These are phyloP conservation scores for Himalopsyche anomala DNA, from an alignment of 2,888 invertebrate species.

Conservation along the genomic window DNA sequence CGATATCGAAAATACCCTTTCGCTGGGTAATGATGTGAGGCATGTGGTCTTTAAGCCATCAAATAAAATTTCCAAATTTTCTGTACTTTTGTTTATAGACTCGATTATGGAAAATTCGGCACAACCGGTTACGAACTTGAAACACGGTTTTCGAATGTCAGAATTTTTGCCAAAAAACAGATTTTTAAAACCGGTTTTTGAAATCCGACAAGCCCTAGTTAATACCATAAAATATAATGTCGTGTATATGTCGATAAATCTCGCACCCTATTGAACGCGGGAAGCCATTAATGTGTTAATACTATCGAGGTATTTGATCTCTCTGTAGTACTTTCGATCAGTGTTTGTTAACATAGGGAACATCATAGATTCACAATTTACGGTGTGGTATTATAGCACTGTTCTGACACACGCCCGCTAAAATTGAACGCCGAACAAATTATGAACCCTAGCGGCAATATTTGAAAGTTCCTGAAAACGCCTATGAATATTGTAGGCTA, in stretches of 20 bases:
- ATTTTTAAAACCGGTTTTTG: too few relatives aligned
- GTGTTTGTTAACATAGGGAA: background rate
- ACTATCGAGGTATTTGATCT: slow-evolving; percentile 11
- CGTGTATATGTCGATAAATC: background rate
- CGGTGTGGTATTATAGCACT: background rate
- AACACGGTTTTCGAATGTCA: too few relatives aligned
- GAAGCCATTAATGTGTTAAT: background rate
- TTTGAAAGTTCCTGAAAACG: slow-evolving; percentile 2
- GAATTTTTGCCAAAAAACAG: too few relatives aligned
- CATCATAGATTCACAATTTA: background rate
- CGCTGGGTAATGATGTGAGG: too few relatives aligned
- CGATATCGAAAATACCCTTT: too few relatives aligned
- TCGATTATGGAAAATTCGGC: too few relatives aligned
- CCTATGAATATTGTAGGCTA: background rate
- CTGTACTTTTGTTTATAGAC: too few relatives aligned
- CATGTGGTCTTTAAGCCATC: too few relatives aligned
- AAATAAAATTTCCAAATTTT: too few relatives aligned
- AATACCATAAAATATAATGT: background rate
- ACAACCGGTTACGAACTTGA: too few relatives aligned
- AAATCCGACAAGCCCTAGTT: too few relatives aligned
- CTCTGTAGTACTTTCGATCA: background rate
- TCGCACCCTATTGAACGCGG: too few relatives aligned
- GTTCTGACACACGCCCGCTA: background rate
- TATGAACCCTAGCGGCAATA: background rate
- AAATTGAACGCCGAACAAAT: background rate